Percentiles rank a stretch among this genome's conserved stretches.
phyloP scores from a whole-genome alignment of 1,140 invertebrate species.

The Drosophila trapezifrons region DNA sequence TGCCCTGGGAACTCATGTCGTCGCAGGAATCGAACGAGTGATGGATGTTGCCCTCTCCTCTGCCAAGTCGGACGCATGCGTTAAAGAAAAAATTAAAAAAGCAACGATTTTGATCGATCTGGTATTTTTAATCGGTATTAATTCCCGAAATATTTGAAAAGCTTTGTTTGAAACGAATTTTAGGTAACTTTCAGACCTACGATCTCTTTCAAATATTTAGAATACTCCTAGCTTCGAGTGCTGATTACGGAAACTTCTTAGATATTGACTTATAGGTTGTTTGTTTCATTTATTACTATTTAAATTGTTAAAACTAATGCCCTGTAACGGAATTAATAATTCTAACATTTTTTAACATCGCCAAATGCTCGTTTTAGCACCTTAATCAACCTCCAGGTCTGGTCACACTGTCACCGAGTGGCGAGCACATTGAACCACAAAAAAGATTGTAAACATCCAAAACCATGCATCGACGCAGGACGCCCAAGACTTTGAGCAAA shows the following conservation, averaged over 20 bases:
- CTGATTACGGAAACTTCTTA: too few relatives aligned
- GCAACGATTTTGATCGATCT: neutral
- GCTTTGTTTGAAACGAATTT: too few relatives aligned
- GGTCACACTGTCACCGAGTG: neutral
- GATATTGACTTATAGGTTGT: too few relatives aligned
- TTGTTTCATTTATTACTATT: neutral
- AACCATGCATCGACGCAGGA: slow-evolving; percentile 61
- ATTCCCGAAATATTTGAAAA: neutral
- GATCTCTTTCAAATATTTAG: too few relatives aligned
- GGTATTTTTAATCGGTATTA: neutral
- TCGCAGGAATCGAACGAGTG: neutral
- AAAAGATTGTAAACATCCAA: slow-evolving; percentile 6
- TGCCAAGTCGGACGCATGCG: neutral
- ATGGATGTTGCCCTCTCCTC: neutral
- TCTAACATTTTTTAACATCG: neutral
- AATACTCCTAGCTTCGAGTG: too few relatives aligned
- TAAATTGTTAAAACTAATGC: too few relatives aligned
- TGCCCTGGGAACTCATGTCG: slow-evolving; percentile 33
- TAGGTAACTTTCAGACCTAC: too few relatives aligned
- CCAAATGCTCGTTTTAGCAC: too few relatives aligned
- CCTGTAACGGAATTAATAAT: too few relatives aligned
- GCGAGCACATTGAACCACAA: slow-evolving; percentile 35
- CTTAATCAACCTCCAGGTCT: neutral
- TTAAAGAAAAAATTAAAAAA: neutral
- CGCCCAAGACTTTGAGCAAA: slow-evolving; percentile 60